Evolutionary conservation across 2,888 invertebrate species (phyloP), one percentile per base, ranked within the genome.

Genomic region (Ectobius pallidus): DNA sequence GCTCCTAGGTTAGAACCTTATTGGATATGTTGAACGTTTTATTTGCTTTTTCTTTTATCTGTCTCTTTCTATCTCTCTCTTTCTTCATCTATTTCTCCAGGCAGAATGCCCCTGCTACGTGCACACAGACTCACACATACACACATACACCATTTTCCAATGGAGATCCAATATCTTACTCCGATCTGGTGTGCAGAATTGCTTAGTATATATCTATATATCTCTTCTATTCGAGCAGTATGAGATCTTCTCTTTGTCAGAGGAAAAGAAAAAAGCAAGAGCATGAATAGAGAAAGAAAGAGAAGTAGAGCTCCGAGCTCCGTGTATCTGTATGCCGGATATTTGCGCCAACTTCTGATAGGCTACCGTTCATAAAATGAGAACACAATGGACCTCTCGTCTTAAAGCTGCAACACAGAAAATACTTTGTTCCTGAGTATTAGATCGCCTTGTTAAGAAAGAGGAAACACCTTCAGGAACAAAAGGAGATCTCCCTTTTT

Each of bases 11-110:
- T 71, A 27, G 55, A 63, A 70, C 73, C 75, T 75, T 75, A 75
- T 75, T 75, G 75, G 75, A 75, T 75, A 75, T 75, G 75, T 75
- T 75, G 65, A 70, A 30, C 70, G 70, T 73, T 73, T 73, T 73
- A 73, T 73, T 73, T 69, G 70, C 46, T 65, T 58, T 49, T 72
- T 70, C 61, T 71, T 46, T n/a, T n/a, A n/a, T n/a, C 63, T 52
- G 14, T 34, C 34, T 34, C 30, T 30, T 34, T 2, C 58, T 18
- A 11, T 16, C 30, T 62, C 30, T 18, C 30, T 18, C 62, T 27
- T 18, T 16, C 6, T 32, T 25, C 32, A 11, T 55, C 27, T 55
- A 27, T 2, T 55, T 62, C 9, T 2, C 1, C 11, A n/a, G 16
- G 32, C 32, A 27, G 30, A 4, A 2, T 4, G 6, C 30, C 30